Evolutionary conservation across 2,888 invertebrate genomes (phyloP).

Genomic region (Patella caerulea): DNA sequence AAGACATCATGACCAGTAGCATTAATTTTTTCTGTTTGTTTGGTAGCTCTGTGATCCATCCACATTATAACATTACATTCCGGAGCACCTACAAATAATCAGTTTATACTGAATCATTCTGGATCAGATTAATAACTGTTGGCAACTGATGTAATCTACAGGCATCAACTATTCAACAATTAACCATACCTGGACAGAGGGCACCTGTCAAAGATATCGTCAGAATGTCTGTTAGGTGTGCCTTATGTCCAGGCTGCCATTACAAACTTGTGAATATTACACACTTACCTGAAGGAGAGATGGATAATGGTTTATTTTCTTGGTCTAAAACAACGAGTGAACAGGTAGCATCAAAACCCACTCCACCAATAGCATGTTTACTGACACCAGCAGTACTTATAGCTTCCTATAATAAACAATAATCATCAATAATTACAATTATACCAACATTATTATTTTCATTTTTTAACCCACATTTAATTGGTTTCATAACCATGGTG

Average conservation of each 20-base stretch:
- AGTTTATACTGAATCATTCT: no score
- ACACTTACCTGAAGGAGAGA: constrained; percentile 58
- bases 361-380: constrained; percentile 74
- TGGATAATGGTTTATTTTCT: constrained; percentile 73
- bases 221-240: no score
- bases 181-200: no score
- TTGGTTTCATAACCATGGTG: no score
- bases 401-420: constrained; percentile 41
- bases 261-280: no score
- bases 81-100: constrained; percentile 74
- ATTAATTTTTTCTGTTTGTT: constrained; percentile 87
- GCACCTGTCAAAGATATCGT: no score
- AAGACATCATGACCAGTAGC: constrained; percentile 82
- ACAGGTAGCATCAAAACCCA: constrained; percentile 97
- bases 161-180: no score
- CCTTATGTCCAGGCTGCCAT: no score
- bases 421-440: not conserved
- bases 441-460: no score
- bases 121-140: no score
- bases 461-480: no score
- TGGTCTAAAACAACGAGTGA: constrained; percentile 87
- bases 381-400: constrained; percentile 41
- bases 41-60: constrained; percentile 73
- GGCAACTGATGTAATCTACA: no score
- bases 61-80: constrained; percentile 73